Percentiles rank a stretch among this genome's conserved stretches.
These are phyloP conservation scores for Anthonomus grandis DNA, from an alignment of 1,140 invertebrate species.

Conservation along the genomic window DNA sequence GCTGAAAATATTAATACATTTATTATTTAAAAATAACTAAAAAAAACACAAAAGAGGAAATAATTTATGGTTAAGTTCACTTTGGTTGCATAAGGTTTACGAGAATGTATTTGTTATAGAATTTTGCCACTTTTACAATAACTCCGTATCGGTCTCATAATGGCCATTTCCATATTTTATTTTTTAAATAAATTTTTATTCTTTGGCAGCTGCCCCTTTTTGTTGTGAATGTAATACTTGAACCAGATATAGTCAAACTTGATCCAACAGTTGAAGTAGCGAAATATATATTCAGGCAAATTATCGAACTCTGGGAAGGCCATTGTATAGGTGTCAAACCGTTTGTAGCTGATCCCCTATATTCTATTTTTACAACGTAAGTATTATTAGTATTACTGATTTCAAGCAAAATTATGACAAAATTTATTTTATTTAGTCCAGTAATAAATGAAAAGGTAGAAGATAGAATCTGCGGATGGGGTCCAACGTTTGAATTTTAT, in stretches of 20 bases:
- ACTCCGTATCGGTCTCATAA: too few relatives aligned
- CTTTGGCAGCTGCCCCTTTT: slow-evolving; percentile 54
- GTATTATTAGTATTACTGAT: slow-evolving; percentile 8
- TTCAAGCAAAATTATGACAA: slow-evolving; percentile 16
- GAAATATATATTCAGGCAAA: slow-evolving; percentile 51
- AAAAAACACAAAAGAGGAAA: too few relatives aligned
- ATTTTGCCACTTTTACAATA: too few relatives aligned
- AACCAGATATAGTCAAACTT: slow-evolving; percentile 50
- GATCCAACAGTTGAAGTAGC: slow-evolving; percentile 58
- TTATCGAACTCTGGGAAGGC: slow-evolving; percentile 59
- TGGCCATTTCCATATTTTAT: not conserved
- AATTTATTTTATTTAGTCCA: slow-evolving; percentile 59
- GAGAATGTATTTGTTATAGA: too few relatives aligned
- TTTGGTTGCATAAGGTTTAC: too few relatives aligned
- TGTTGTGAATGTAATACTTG: slow-evolving; percentile 54
- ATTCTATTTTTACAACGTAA: slow-evolving; percentile 55
- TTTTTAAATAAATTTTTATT: slow-evolving; percentile 32
- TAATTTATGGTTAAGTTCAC: too few relatives aligned
- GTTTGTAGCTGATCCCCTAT: slow-evolving; percentile 56
- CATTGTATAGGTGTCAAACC: slow-evolving; percentile 55
- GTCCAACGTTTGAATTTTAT: slow-evolving; percentile 61
- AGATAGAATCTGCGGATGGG: slow-evolving; percentile 61
- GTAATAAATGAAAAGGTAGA: slow-evolving; percentile 71
- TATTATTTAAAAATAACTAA: too few relatives aligned
- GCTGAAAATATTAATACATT: too few relatives aligned